phyloP scores from a whole-genome alignment of 2,797 vertebrate genomes.

The Acridotheres tristis region DNA sequence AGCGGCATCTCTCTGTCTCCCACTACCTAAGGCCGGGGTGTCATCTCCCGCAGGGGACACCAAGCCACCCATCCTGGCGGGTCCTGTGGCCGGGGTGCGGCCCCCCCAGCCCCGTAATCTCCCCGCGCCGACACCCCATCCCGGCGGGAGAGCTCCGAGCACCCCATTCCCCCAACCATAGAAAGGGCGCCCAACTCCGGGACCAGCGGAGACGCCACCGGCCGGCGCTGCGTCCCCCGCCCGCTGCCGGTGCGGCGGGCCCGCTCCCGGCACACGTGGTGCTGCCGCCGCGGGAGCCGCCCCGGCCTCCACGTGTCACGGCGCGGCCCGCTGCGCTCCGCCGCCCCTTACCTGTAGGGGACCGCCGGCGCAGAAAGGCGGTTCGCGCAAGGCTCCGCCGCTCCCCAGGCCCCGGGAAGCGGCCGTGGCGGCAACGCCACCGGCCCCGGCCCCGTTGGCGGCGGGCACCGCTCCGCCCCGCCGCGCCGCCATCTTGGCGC shows the following conservation, averaged over 20 bases:
- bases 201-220: too few species aligned
- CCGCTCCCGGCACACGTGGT: slow-evolving; percentile 25
- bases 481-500: slow-evolving; percentile 30
- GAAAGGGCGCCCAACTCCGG: neutral
- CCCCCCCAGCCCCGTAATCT: neutral
- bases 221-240: neutral
- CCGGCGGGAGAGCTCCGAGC: neutral
- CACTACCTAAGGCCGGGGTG: neutral
- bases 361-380: neutral
- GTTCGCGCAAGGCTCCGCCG: neutral
- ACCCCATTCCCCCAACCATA: neutral
- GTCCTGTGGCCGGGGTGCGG: too few species aligned
- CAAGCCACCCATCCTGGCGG: neutral
- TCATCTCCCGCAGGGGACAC: neutral
- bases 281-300: slow-evolving; percentile 13
- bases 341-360: neutral
- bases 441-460: neutral
- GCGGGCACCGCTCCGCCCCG: slow-evolving; percentile 7
- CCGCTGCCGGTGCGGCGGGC: neutral
- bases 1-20: neutral
- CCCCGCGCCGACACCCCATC: neutral
- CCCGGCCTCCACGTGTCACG: slow-evolving; percentile 41
- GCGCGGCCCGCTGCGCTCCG: neutral
- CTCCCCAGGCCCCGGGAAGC: neutral
- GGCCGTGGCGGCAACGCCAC: neutral